Evolutionary conservation across 2,888 invertebrate species (phyloP), one percentile per base, ranked within the genome.

Genomic region (Scaptomyza parva): DNA sequence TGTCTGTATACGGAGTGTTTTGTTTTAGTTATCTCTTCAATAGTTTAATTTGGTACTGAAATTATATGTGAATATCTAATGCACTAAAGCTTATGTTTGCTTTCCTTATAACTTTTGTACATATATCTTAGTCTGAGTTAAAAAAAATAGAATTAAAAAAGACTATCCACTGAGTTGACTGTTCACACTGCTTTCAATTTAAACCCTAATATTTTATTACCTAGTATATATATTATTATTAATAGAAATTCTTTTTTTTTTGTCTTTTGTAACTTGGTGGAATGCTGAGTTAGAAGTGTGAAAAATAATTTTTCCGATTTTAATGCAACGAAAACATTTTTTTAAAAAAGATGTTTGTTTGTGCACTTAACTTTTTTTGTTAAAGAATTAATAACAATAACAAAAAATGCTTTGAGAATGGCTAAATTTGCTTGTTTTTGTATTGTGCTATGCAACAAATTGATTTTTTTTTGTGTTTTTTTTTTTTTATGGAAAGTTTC

Each of bases 361-460:
- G 54, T 62, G 78, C 69, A 76, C 61, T 61, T 61, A 62, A 64
- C 72, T 78, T 62, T 48, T 67, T 37, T 37, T 37, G 12, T 74
- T 86, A 84, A 84, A 84, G 66, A 84, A 87, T 85, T 84, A 86
- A 84, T 84, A 84, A 86, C 85, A 84, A 83, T 83, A 84, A 72
- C 69, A 74, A 76, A 80, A 79, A 82, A 78, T 67, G 18, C 48
- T 61, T 68, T 52, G 76, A 70, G 75, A 84, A 84, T 84, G 84
- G 84, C 84, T 84, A 67, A 75, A 84, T 54, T 60, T 53, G 55
- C 57, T 50, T 57, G 45, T 51, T 66, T 72, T 68, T 54, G 45
- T 68, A 65, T 73, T 81, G 84, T 84, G 86, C 84, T 86, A 86
- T 85, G 87, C 85, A 84, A 84, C 84, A 84, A 84, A 79, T 84